Evolutionary conservation across 92 coral and sea anemone genomes (phyloP), one percentile per base, ranked within the genome.

Genomic region (Virgularia gustaviana): DNA sequence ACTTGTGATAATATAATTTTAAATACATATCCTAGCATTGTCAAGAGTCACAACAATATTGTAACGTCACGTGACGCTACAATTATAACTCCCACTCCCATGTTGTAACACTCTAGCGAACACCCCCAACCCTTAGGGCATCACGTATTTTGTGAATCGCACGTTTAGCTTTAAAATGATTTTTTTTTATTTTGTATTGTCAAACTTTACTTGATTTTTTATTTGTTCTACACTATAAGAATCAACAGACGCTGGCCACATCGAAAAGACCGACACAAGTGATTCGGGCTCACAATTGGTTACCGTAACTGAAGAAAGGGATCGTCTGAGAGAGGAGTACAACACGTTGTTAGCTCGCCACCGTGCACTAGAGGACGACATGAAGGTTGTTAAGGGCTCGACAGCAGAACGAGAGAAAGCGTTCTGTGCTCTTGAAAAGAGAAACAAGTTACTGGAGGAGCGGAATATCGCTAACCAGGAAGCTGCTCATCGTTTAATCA

Each of bases 391-490:
- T 5, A 79, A 76, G 23, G 49, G 31, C 18, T 35, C 61, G 6
- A 76, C 67, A 18, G 82, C 64, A 43, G 85, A 77, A 28, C 62
- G 84, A 35, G 64, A 79, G 8, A 82, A 73, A 52, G 83, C 71
- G 59, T 54, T 83, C 4, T 59, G 75, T 6, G 83, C 61, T 55
- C 70, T 89, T 16, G 87, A 92, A 52, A 79, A 77, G 55, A 80
- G 90, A 82, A 92, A 86, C 30, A 68, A 30, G 44, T 72, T 65
- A 29, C 70, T 89, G 18, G 65, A 85, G 3, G 74, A 74, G 36
- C 81, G 88, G 27, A 86, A 83, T 29, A 89, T 76, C 65, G 55
- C 87, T 1, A 89, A 89, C 31, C 88, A 79, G 35, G 94, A 86
- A 23, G 84, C 88, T 11, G 53, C 88, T 62, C 67, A 81, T 7